These are phyloP conservation scores for Sarcophaga rosellei DNA, from an alignment of 2,888 invertebrate species.

Conservation along the genomic window DNA sequence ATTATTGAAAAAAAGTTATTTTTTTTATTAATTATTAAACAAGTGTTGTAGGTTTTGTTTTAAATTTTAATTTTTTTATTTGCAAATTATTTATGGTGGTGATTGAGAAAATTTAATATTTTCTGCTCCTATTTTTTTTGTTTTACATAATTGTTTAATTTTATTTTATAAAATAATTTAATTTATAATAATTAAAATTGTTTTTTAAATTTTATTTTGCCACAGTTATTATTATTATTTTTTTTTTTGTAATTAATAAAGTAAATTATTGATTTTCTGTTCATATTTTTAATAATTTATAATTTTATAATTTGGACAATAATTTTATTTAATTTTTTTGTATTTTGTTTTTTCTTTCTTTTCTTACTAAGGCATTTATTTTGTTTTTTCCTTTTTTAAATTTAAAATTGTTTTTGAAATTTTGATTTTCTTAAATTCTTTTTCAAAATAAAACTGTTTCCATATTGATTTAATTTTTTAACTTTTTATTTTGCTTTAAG, in stretches of 20 bases:
- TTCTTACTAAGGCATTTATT: conserved; percentile 48
- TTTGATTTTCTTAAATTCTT: conserved; percentile 23
- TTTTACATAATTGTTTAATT: neutral
- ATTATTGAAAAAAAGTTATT: conserved; percentile 43
- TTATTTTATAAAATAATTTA: neutral
- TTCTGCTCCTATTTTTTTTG: neutral
- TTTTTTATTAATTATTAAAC: conserved; percentile 35
- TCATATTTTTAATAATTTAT: conserved; percentile 13
- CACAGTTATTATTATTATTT: neutral
- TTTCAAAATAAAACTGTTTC: neutral
- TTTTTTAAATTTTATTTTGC: neutral
- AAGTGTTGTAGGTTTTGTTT: conserved; percentile 6
- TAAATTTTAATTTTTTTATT: neutral
- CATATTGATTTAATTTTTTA: neutral
- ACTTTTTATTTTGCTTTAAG: conserved; percentile 24
- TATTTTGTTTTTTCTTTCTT: conserved; percentile 12
- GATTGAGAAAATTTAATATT: conserved; percentile 4
- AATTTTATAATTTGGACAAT: conserved; percentile 25
- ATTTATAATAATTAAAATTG: neutral
- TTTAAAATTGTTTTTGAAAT: neutral
- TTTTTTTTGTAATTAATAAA: conserved; percentile 27
- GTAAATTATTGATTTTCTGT: conserved; percentile 30
- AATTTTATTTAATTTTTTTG: conserved; percentile 10
- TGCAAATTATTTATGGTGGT: conserved; percentile 25
- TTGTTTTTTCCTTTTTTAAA: neutral